These are phyloP conservation scores for Lanius collurio DNA, from an alignment of 2,113 vertebrate species.

Conservation along the genomic window DNA sequence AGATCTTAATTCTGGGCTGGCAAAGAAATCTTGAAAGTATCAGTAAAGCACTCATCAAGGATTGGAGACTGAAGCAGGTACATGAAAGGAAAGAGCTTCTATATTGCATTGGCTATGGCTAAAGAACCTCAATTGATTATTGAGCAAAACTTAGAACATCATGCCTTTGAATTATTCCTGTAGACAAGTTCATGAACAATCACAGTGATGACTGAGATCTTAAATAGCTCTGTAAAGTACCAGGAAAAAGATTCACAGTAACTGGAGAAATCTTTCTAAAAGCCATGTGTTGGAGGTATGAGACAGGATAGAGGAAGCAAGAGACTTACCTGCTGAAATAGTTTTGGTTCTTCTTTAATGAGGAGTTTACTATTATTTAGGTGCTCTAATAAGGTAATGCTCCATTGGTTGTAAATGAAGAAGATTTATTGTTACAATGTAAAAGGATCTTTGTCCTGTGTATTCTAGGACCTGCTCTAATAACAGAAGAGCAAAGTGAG, in stretches of 20 bases:
- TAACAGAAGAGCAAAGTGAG: not conserved
- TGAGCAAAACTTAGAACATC: not conserved
- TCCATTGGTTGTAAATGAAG: not conserved
- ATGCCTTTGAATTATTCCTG: not conserved
- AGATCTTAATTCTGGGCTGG: not conserved
- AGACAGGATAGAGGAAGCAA: rapidly evolving
- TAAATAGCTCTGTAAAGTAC: not conserved
- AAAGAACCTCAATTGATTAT: not conserved
- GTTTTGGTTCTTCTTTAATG: not conserved
- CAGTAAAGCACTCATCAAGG: not conserved
- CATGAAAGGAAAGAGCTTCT: not conserved
- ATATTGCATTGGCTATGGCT: not conserved
- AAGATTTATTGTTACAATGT: not conserved
- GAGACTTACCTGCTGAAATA: not conserved
- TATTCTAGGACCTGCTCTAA: not conserved
- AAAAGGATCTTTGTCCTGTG: not conserved
- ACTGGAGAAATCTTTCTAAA: not conserved
- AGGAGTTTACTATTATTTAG: not conserved
- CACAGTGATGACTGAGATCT: not conserved
- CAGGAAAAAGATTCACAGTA: not conserved
- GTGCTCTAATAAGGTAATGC: not conserved
- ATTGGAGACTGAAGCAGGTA: not conserved
- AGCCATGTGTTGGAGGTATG: not conserved
- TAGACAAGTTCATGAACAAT: not conserved
- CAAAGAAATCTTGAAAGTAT: not conserved